Evolutionary conservation across 2,888 invertebrate species (phyloP).

Genomic region (Resseliella maxima): DNA sequence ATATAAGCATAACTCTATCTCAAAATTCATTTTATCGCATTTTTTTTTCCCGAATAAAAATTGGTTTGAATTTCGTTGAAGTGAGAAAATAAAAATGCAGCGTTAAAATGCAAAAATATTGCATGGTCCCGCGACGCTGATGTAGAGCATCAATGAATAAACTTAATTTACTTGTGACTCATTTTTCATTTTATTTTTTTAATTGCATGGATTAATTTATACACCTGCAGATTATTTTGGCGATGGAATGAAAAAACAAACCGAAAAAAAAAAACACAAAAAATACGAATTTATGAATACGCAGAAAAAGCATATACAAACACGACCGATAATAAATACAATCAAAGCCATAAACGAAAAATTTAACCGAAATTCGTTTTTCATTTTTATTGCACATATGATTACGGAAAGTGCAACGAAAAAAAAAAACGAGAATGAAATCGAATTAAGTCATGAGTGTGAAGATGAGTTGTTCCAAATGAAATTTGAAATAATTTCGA

Average conservation of each 20-base stretch:
- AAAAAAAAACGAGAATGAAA: neutral
- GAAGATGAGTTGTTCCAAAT: neutral
- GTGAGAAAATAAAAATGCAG: neutral
- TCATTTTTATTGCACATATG: constrained; percentile 13
- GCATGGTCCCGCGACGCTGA: neutral
- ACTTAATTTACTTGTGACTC: constrained; percentile 45
- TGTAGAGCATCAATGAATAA: constrained; percentile 47
- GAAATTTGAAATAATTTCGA: neutral
- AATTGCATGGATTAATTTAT: constrained; percentile 51
- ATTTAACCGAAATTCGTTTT: neutral
- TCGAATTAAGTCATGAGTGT: neutral
- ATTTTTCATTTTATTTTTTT: constrained; percentile 50
- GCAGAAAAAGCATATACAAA: neutral
- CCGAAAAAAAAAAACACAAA: neutral
- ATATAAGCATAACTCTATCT: neutral
- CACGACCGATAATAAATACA: neutral
- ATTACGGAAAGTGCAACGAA: neutral
- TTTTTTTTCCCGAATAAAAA: neutral
- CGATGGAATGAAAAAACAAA: neutral
- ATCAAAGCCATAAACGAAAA: constrained; percentile 21
- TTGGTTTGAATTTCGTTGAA: constrained; percentile 23
- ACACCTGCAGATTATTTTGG: constrained; percentile 42
- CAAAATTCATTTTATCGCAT: neutral
- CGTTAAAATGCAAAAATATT: neutral
- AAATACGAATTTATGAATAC: no score